Evolutionary conservation across 2,888 invertebrate genomes (phyloP).

Genomic region (Eupithecia centaureata): DNA sequence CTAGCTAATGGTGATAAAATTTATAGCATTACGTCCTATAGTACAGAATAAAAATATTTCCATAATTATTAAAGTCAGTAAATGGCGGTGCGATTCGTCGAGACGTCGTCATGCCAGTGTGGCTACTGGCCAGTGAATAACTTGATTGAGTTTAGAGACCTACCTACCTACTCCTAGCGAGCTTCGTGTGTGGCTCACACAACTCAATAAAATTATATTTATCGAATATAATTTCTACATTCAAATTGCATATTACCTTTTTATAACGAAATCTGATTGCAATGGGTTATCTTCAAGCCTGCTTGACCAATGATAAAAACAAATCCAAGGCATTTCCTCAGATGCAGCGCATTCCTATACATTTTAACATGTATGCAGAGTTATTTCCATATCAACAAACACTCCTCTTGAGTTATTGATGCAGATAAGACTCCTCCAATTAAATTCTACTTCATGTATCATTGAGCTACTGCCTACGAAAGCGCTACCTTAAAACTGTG

Average conservation of each 20-base stretch:
- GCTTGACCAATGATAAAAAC: not conserved
- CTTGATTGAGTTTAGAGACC: conserved; percentile 10
- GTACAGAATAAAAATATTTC: not conserved
- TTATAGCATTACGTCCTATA: not conserved
- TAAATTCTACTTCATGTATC: conserved; percentile 32
- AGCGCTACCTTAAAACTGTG: not conserved
- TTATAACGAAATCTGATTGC: not conserved
- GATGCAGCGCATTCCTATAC: not conserved
- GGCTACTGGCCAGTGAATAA: conserved; percentile 10
- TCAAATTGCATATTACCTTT: not conserved
- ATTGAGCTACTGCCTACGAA: not conserved
- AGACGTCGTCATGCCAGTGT: conserved; percentile 2
- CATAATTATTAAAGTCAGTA: not conserved
- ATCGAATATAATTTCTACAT: not conserved
- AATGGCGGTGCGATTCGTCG: conserved; percentile 7
- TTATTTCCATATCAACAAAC: conserved; percentile 14
- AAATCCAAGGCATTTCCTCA: not conserved
- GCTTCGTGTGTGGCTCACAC: conserved; percentile 17
- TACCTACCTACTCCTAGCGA: conserved; percentile 2
- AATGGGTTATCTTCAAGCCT: not conserved
- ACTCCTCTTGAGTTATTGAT: conserved; percentile 43
- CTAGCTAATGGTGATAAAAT: conserved; percentile 3
- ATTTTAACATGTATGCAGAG: conserved; percentile 2
- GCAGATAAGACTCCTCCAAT: conserved; percentile 36
- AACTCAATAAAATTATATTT: not conserved